Evolutionary conservation across 2,797 vertebrate species (phyloP).

Genomic region (Staurois parvus): DNA sequence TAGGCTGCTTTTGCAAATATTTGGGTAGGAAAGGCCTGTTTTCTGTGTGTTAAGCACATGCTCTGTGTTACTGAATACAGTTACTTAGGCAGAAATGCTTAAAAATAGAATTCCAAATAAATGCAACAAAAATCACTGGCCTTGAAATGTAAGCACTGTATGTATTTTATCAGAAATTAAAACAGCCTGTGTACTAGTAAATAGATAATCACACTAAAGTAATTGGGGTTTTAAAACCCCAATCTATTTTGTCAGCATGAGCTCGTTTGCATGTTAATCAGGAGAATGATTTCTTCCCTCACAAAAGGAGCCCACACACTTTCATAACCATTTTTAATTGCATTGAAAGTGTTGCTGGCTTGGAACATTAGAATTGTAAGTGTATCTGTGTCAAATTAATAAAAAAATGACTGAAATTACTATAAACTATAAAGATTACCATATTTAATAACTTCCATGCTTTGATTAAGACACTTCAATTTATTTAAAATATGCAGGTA

Average conservation of each 20-base stretch:
- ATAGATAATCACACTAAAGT: conserved; percentile 99
- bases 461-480: conserved; percentile 74
- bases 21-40: conserved; percentile 8
- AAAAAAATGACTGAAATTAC: conserved; percentile 78
- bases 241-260: conserved; percentile 99
- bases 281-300: conserved; percentile 96
- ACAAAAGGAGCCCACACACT: conserved; percentile 91
- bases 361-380: conserved; percentile 98
- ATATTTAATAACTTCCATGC: conserved; percentile 72
- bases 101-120: conserved; percentile 49
- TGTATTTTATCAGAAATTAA: conserved; percentile 93
- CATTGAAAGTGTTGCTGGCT: conserved; percentile 99
- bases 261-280: conserved; percentile 99
- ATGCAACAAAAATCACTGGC: conserved; percentile 71
- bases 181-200: conserved; percentile 99
- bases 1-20: neutral
- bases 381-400: conserved; percentile 99
- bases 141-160: conserved; percentile 84
- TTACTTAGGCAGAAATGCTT: neutral
- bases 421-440: conserved; percentile 76
- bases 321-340: conserved; percentile 99
- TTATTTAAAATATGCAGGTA: conserved; percentile 66
- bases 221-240: conserved; percentile 99
- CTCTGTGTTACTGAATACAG: neutral
- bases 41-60: neutral